A percentile compares a stretch with the other conserved stretches of the same genome.
phyloP scores from a whole-genome alignment of 2,797 vertebrate species.

The Chaunax sp. region DNA sequence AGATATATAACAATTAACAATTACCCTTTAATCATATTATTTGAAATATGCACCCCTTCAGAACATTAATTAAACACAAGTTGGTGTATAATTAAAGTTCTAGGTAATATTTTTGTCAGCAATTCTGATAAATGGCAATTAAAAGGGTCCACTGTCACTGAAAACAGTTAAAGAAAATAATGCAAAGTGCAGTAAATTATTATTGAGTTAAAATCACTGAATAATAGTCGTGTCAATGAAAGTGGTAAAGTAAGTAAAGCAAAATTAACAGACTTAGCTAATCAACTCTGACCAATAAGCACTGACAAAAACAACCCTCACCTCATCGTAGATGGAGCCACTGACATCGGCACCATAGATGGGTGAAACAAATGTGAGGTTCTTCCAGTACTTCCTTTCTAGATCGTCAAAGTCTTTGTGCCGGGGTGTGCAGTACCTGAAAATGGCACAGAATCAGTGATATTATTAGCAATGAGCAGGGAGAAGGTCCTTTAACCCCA shows the following conservation, averaged over 20 bases:
- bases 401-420: constrained; percentile 98
- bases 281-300: background rate
- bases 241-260: too few species aligned
- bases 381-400: constrained; percentile 99
- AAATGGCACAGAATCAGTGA: background rate
- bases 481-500: background rate
- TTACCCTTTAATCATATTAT: background rate
- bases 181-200: too few species aligned
- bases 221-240: background rate
- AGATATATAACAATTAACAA: background rate
- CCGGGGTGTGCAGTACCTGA: constrained; percentile 95
- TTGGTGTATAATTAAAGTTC: too few species aligned
- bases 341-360: constrained; percentile 98
- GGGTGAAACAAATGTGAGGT: constrained; percentile 95
- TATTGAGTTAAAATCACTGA: background rate
- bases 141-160: too few species aligned
- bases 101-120: too few species aligned
- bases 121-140: too few species aligned
- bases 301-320: constrained; percentile 70
- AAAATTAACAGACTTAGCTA: background rate
- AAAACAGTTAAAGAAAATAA: too few species aligned
- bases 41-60: background rate
- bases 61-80: background rate
- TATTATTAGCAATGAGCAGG: background rate
- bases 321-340: constrained; percentile 94